These are phyloP conservation scores for Scopus umbretta DNA, from an alignment of 2,113 vertebrate genomes.

Conservation along the genomic window DNA sequence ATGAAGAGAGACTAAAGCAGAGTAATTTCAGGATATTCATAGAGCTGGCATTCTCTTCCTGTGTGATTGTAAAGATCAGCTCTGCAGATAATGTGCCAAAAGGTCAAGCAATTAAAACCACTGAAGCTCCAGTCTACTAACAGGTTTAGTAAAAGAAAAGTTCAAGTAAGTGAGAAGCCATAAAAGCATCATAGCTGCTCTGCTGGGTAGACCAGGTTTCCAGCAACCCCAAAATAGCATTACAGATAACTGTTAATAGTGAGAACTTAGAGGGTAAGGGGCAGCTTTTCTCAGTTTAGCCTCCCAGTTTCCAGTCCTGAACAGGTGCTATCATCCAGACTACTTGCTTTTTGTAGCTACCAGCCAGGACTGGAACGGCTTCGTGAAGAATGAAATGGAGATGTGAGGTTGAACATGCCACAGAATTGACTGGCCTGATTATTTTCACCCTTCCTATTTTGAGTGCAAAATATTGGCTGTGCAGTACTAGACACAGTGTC, in stretches of 20 bases:
- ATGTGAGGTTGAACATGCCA: not conserved
- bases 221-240: not conserved
- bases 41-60: not conserved
- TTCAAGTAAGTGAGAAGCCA: not conserved
- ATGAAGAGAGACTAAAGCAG: not conserved
- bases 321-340: not conserved
- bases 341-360: not conserved
- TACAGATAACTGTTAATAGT: not conserved
- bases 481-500: not conserved
- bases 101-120: slow-evolving; percentile 40
- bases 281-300: not conserved
- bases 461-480: not conserved
- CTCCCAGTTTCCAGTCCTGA: not conserved
- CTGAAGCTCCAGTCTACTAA: not conserved
- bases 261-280: not conserved
- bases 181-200: not conserved
- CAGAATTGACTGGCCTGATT: not conserved
- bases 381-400: not conserved
- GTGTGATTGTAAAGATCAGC: not conserved
- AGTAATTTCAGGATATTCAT: not conserved
- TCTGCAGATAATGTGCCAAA: slow-evolving; percentile 21
- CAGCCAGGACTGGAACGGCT: not conserved
- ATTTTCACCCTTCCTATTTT: not conserved
- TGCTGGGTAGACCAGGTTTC: not conserved
- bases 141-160: not conserved